Base-by-base conservation (phyloP, 2,113 vertebrate species). In the Oncorhynchus gorbuscha region DNA sequence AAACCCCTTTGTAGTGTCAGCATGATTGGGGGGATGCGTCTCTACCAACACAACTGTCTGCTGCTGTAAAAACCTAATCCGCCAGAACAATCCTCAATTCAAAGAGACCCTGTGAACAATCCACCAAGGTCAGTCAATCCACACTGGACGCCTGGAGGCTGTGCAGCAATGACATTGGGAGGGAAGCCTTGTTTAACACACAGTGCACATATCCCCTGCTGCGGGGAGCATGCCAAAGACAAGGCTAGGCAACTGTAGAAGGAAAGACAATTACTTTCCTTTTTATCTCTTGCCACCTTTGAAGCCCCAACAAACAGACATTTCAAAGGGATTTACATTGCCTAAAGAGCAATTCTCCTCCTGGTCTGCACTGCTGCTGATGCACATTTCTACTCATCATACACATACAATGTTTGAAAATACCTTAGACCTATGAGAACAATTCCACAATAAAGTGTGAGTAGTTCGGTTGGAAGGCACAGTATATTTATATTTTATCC, bases 231-330 rank as follows among this genome's bases (percentile, higher is more conserved):
- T 81, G 24, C 67, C 26, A 16, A 68, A 22, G 28, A 65, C 3
- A 24, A 80, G 72, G 75, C 64, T 73, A 84, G 77, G 77, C 58
- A 32, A 58, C 69, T 72, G 76, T 72, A 76, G 62, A 73, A 51
- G 76, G 75, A 76, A 65, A 73, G 61, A 76, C 75, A 84, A 89
- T 83, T n/a, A 74, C 71, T 65, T 76, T 49, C 64, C 39, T 45
- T 45, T 45, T 45, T 45, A 79, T 82, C 78, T 5, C 58, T 59
- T 8, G 35, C 4, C n/a, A 39, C 5, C 66, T 85, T 86, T 83
- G 71, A 83, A 85, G 80, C 20, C 65, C 70, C 55, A 45, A 59
- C 49, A 73, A 76, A 66, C 67, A 78, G 59, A 61, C 45, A 28
- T 66, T 79, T 82, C 58, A 73, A 75, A 76, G 26, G 12, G 8